Conservation (phyloP, 2,888 invertebrate species). For the Drosophila robusta region DNA sequence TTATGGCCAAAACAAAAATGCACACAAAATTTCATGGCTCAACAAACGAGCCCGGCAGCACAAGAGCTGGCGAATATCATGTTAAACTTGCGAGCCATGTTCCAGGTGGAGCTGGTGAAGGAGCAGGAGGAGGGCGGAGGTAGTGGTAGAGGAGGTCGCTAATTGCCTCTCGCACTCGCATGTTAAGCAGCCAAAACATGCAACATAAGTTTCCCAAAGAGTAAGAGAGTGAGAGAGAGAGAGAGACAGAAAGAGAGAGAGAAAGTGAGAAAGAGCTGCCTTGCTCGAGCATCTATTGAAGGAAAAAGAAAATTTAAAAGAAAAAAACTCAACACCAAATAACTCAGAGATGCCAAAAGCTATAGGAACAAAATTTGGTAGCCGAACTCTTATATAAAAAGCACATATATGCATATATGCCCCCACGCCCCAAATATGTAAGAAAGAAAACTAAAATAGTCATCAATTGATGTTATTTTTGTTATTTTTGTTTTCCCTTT, state of each 20-base stretch:
- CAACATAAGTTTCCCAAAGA: conserved; percentile 5
- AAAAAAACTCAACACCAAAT: not conserved
- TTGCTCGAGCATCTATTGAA: not conserved
- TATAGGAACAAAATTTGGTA: not conserved
- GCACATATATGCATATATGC: not conserved
- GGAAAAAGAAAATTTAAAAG: not conserved
- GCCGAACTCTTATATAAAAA: not conserved
- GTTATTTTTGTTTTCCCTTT: not conserved
- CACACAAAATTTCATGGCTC: conserved; percentile 3
- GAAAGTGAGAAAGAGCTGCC: not conserved
- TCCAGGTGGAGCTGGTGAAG: not conserved
- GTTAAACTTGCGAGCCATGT: conserved; percentile 1
- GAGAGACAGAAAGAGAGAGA: too few relatives aligned
- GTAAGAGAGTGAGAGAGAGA: too few relatives aligned
- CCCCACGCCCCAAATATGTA: not conserved
- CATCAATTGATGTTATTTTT: conserved; percentile 15
- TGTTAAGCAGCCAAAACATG: conserved; percentile 25
- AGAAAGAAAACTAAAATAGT: not conserved
- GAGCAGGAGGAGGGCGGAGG: not conserved
- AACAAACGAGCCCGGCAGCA: not conserved
- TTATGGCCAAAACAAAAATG: conserved; percentile 3
- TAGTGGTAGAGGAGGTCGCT: not conserved
- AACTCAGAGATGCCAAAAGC: not conserved
- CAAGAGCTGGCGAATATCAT: conserved; percentile 1
- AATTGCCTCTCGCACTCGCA: conserved; percentile 21